phyloP scores from a whole-genome alignment of 2,113 vertebrate species.

The Talpa occidentalis region DNA sequence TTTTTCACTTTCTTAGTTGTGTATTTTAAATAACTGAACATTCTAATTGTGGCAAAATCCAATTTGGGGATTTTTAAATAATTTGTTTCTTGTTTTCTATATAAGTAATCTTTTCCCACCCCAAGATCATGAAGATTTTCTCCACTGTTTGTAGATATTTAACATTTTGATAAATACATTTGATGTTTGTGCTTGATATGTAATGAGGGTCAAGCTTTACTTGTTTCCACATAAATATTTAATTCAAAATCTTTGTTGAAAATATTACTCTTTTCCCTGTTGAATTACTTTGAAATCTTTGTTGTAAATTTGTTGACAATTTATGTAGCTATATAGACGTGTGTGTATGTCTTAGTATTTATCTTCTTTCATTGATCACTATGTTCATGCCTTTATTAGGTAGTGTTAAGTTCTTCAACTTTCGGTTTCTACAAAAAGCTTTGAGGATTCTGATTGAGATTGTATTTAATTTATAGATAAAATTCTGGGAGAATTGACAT shows the following conservation, averaged over 20 bases:
- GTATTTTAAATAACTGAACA: neutral
- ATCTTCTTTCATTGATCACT: neutral
- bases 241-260: neutral
- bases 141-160: neutral
- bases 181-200: neutral
- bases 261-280: neutral
- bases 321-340: too few relatives aligned
- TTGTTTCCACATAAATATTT: neutral
- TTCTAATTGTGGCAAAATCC: neutral
- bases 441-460: constrained; percentile 4
- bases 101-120: neutral
- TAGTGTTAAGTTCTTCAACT: neutral
- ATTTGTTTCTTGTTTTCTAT: neutral
- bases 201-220: neutral
- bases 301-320: neutral
- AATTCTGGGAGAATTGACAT: neutral
- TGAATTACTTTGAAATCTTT: neutral
- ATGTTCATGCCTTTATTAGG: neutral
- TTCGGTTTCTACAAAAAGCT: neutral
- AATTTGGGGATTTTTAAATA: neutral
- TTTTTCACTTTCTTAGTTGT: constrained; percentile 33
- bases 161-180: neutral
- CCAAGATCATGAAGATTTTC: neutral
- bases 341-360: neutral
- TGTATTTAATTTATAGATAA: constrained; percentile 18